Conservation (phyloP, 2,113 vertebrate species). For the Vireo altiloquus region DNA sequence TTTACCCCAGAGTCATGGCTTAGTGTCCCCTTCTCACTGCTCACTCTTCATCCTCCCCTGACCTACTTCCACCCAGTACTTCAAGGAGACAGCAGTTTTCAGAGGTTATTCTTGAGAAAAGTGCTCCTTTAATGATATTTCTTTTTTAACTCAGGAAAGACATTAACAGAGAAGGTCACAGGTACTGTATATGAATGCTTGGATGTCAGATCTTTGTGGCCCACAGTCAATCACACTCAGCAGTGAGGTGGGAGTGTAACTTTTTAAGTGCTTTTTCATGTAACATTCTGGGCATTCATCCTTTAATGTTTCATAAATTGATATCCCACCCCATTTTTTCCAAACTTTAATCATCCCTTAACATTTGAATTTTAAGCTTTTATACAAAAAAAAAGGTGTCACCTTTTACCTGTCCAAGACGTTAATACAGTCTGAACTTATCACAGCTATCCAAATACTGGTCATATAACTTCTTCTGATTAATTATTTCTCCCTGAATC, state of each 20-base stretch:
- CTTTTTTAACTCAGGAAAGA: neutral
- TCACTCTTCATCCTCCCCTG: neutral
- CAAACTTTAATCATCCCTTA: neutral
- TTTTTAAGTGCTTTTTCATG: neutral
- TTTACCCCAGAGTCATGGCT: neutral
- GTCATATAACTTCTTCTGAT: neutral
- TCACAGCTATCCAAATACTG: neutral
- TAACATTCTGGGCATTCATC: neutral
- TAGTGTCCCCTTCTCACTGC: neutral
- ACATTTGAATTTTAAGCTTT: neutral
- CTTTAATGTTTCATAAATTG: neutral
- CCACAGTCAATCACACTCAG: neutral
- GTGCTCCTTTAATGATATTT: neutral
- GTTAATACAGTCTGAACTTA: neutral
- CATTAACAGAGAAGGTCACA: neutral
- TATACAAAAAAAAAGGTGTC: neutral
- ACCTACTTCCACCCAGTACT: neutral
- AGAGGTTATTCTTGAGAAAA: neutral
- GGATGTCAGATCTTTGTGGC: neutral
- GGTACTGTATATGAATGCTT: neutral
- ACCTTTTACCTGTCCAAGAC: neutral
- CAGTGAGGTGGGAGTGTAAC: neutral
- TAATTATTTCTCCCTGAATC: neutral
- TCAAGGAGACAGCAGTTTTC: neutral
- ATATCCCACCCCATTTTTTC: neutral